These are phyloP conservation scores for Tarsius wallacei DNA, from an alignment of 2,797 vertebrate genomes.

Conservation along the genomic window DNA sequence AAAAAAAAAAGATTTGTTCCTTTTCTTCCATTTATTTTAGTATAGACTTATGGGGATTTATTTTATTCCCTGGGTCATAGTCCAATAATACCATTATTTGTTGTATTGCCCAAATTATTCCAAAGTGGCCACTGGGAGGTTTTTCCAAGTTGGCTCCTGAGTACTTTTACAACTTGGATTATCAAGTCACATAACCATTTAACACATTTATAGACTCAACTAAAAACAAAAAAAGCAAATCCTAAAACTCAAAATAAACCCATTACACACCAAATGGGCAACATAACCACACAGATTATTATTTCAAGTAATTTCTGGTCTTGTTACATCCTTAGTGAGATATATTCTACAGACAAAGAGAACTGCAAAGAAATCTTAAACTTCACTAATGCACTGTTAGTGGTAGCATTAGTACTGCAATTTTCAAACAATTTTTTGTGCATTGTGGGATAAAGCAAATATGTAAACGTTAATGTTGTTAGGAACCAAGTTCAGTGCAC, in stretches of 20 bases:
- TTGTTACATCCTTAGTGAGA: neutral
- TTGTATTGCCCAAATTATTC: neutral
- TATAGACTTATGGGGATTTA: neutral
- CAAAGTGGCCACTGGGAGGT: neutral
- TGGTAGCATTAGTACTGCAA: neutral
- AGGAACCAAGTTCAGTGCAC: neutral
- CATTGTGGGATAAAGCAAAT: neutral
- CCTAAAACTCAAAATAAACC: slow-evolving; percentile 2
- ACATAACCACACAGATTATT: neutral
- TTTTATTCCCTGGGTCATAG: neutral
- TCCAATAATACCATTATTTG: neutral
- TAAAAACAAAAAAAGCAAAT: slow-evolving; percentile 43
- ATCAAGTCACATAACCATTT: neutral
- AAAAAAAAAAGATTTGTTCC: neutral
- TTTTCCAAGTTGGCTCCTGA: neutral
- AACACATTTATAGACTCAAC: neutral
- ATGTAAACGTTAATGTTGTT: neutral
- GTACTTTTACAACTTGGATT: neutral
- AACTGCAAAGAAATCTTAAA: neutral
- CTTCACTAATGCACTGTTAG: neutral
- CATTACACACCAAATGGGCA: neutral
- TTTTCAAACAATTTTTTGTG: neutral
- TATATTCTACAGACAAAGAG: neutral
- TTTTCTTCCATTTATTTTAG: neutral
- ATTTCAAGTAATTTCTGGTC: neutral